These are phyloP conservation scores for Drosophila baimaii DNA, from an alignment of 1,140 invertebrate species.

Conservation along the genomic window DNA sequence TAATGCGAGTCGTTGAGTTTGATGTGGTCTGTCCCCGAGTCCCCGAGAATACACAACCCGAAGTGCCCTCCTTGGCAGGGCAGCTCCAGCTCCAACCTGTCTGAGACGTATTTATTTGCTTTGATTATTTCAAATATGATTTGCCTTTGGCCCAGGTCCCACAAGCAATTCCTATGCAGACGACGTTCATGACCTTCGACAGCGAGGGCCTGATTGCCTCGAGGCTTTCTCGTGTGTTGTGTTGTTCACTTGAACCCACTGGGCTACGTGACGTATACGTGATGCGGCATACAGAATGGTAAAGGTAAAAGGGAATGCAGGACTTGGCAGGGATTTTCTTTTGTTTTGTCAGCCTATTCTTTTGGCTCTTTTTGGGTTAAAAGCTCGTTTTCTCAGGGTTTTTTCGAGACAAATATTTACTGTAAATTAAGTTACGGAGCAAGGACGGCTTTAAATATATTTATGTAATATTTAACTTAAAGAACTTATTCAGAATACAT, in stretches of 20 bases:
- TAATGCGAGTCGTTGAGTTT: conserved; percentile 27
- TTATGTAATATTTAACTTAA: neutral
- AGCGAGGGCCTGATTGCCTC: conserved; percentile 21
- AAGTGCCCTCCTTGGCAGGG: conserved; percentile 33
- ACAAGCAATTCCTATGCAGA: conserved; percentile 35
- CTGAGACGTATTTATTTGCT: conserved; percentile 54
- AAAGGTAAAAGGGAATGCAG: neutral
- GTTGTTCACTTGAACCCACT: neutral
- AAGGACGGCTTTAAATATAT: neutral
- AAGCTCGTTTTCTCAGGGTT: neutral
- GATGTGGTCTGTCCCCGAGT: conserved; percentile 67
- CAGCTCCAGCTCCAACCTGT: conserved; percentile 11
- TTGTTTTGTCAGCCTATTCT: neutral
- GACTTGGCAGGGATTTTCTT: neutral
- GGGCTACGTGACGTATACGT: conserved; percentile 37
- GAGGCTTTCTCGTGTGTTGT: neutral
- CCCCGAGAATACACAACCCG: conserved; percentile 41
- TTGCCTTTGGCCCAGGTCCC: conserved; percentile 43
- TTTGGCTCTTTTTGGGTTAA: neutral
- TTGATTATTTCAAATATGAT: conserved; percentile 54
- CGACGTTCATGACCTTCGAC: conserved; percentile 32
- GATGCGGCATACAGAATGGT: neutral
- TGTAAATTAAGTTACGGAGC: neutral
- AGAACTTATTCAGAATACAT: neutral
- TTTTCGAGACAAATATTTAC: neutral